A percentile compares a stretch with the other conserved stretches of the same genome.
Evolutionary conservation across 92 coral and sea anemone species (phyloP).

Genomic region (Porites evermanni): DNA sequence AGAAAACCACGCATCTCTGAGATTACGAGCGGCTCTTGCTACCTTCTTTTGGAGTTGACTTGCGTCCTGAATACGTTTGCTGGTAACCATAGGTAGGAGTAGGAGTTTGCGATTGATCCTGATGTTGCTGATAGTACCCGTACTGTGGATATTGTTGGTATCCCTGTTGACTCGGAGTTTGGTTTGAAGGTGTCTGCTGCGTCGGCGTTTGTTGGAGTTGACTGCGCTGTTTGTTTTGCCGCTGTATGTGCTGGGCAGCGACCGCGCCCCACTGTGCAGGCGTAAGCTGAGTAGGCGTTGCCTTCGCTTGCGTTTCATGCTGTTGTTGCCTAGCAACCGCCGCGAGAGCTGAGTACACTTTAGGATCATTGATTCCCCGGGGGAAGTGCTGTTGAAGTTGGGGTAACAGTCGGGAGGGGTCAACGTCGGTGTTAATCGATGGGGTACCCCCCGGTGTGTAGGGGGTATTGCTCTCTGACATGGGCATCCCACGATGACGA

Average conservation of each 20-base stretch:
- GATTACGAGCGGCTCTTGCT: constrained; percentile 38
- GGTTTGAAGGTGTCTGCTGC: constrained; percentile 31
- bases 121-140: constrained; percentile 95
- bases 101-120: constrained; percentile 67
- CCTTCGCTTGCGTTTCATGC: constrained; percentile 58
- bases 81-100: constrained; percentile 42
- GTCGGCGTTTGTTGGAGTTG: constrained; percentile 34
- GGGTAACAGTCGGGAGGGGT: constrained; percentile 87
- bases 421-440: constrained; percentile 79
- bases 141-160: too few species aligned
- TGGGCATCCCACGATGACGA: constrained; percentile 77
- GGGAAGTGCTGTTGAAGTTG: constrained; percentile 95
- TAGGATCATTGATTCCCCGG: constrained; percentile 80
- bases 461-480: constrained; percentile 96
- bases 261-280: constrained; percentile 60
- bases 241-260: constrained; percentile 54
- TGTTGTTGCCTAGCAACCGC: constrained; percentile 70
- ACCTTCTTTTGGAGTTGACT: constrained; percentile 2
- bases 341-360: constrained; percentile 81
- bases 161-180: constrained; percentile 42
- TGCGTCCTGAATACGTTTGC: constrained; percentile 32
- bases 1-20: background rate
- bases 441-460: constrained; percentile 98
- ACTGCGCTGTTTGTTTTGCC: constrained; percentile 45
- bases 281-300: constrained; percentile 49